phyloP scores from a whole-genome alignment of 1,140 invertebrate species.

The Macrocentrus cingulum region DNA sequence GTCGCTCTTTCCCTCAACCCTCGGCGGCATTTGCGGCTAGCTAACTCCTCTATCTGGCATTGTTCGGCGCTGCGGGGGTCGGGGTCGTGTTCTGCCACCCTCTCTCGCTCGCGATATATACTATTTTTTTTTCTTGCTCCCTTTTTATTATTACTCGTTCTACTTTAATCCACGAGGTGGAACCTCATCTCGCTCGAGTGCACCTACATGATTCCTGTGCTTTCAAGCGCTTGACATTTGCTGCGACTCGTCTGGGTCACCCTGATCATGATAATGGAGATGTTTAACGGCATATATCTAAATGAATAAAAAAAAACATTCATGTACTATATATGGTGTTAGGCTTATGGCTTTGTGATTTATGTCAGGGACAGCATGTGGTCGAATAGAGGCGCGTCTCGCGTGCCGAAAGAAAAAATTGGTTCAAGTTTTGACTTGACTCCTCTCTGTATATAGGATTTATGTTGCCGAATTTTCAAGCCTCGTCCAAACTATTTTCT shows the following conservation, averaged over 20 bases:
- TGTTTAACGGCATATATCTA: neutral
- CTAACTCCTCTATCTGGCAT: conserved; percentile 35
- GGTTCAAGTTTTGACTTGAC: too few relatives aligned
- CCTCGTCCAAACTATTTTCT: conserved; percentile 14
- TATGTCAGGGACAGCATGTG: neutral
- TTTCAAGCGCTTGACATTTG: neutral
- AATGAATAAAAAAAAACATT: neutral
- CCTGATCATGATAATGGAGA: neutral
- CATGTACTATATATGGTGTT: too few relatives aligned
- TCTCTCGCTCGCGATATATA: neutral
- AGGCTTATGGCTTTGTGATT: neutral
- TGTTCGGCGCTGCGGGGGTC: conserved; percentile 13
- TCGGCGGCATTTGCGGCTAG: conserved; percentile 23
- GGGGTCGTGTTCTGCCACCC: neutral
- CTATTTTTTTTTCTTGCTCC: conserved; percentile 9
- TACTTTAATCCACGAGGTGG: conserved; percentile 13
- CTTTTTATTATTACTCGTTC: conserved; percentile 19
- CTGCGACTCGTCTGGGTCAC: neutral
- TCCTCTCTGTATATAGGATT: too few relatives aligned
- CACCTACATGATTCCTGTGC: neutral
- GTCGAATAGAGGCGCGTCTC: too few relatives aligned
- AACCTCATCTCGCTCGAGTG: conserved; percentile 10
- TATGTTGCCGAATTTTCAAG: too few relatives aligned
- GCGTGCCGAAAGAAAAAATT: too few relatives aligned
- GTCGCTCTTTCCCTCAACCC: conserved; percentile 10